Evolutionary conservation across 2,888 invertebrate genomes (phyloP), one percentile per base, ranked within the genome.

Genomic region (Tryphoninae sp.): DNA sequence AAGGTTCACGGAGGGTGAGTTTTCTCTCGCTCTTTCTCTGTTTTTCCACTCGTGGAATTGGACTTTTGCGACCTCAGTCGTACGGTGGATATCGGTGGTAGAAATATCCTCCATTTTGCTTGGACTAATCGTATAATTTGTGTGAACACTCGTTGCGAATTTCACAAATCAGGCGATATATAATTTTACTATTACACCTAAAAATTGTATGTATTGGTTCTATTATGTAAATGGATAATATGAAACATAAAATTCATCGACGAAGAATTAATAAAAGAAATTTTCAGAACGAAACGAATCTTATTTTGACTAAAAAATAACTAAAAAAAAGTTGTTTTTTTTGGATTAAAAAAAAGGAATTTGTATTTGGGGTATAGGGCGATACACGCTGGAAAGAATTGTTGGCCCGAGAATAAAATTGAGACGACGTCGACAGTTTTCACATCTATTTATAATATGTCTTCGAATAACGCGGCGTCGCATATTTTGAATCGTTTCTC

Each of bases 401-500:
- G 61, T 72, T 72, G 45, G 8, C 22, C 42, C 65, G 49, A 49
- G 75, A 26, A 75, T 67, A 58, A 75, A 75, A 67, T 67, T 65
- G 23, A 22, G 58, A 62, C 61, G 40, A 80, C 72, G 64, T 73
- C 65, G 55, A 67, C 71, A 62, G 49, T 64, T 22, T 22, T 58
- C 58, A 72, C 58, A 72, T 55, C 59, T 72, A 58, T 61, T 58
- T 72, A 22, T n/a, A n/a, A n/a, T n/a, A n/a, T 58, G 68, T 22
- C 45, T 33, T 55, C 53, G 49, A 61, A 61, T 64, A 45, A 19
- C 42, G 53, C 26, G 22, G n/a, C 69, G 75, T 82, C 64, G 69
- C 84, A 82, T 84, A 80, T 82, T 82, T 82, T 78, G 84, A 80
- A 84, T 82, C 83, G 82, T 81, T 80, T 72, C 78, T 80, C 78